phyloP scores from a whole-genome alignment of 2,113 vertebrate genomes.

The Microcebus griseorufus region DNA sequence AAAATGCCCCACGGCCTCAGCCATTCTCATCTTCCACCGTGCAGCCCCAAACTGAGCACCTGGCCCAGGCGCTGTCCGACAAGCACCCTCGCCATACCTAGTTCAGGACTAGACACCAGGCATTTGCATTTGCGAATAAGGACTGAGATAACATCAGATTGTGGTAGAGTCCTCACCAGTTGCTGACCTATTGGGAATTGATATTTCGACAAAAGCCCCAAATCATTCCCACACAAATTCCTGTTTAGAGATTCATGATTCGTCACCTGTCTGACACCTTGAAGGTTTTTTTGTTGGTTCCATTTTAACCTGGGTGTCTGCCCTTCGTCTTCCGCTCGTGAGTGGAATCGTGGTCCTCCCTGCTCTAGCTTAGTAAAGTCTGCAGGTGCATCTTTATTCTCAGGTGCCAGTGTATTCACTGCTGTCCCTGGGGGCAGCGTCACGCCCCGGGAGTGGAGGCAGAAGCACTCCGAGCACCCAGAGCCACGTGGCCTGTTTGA shows the following conservation, averaged over 20 bases:
- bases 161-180: rapidly evolving
- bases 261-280: not conserved
- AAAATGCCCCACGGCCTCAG: rapidly evolving
- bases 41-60: rapidly evolving
- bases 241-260: too few species aligned
- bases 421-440: rapidly evolving
- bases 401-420: too few species aligned
- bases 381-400: rapidly evolving
- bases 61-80: rapidly evolving
- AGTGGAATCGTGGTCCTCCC: not conserved
- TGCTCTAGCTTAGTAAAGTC: too few species aligned
- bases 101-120: rapidly evolving
- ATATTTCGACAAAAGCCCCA: not conserved
- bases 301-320: not conserved
- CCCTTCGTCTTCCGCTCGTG: not conserved
- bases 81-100: rapidly evolving
- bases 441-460: rapidly evolving
- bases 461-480: rapidly evolving
- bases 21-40: too few species aligned
- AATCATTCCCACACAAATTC: too few species aligned
- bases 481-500: rapidly evolving
- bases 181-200: too few species aligned
- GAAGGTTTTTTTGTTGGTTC: not conserved
- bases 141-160: rapidly evolving
- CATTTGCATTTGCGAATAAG: rapidly evolving